Evolutionary conservation across 2,113 vertebrate species (phyloP).

Genomic region (Shinisaurus crocodilurus): DNA sequence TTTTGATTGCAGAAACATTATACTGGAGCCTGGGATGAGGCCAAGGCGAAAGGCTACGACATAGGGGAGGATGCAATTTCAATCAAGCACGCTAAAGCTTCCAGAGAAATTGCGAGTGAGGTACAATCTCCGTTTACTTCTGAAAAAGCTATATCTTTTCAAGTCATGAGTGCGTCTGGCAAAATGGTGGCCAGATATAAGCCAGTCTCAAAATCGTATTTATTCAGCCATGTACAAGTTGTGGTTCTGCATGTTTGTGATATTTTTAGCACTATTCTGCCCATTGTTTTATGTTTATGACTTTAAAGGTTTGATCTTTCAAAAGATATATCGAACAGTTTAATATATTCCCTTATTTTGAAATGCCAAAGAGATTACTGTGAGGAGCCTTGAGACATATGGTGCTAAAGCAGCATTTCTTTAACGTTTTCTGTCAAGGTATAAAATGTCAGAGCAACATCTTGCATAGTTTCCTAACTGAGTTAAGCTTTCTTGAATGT

Average conservation of each 20-base stretch:
- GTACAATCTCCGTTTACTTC: conserved; percentile 70
- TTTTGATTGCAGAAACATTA: conserved; percentile 80
- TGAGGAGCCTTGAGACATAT: not conserved
- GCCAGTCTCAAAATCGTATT: not conserved
- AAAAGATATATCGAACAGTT: not conserved
- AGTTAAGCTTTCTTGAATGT: not conserved
- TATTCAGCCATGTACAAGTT: not conserved
- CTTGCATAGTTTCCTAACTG: not conserved
- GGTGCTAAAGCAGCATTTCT: not conserved
- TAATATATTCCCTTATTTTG: not conserved
- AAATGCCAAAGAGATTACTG: not conserved
- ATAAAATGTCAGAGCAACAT: not conserved
- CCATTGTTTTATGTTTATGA: not conserved
- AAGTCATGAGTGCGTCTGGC: not conserved
- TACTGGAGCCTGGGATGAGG: conserved; percentile 80
- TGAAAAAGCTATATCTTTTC: not conserved
- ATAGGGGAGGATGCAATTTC: conserved; percentile 78
- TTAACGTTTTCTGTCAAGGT: not conserved
- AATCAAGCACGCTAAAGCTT: conserved; percentile 79
- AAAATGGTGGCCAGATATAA: not conserved
- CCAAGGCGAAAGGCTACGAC: conserved; percentile 78
- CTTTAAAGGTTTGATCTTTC: not conserved
- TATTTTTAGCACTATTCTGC: not conserved
- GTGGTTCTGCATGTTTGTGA: not conserved
- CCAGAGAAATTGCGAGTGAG: conserved; percentile 83